Conservation (phyloP, 2,888 invertebrate species). For the Abrostola tripartita region DNA sequence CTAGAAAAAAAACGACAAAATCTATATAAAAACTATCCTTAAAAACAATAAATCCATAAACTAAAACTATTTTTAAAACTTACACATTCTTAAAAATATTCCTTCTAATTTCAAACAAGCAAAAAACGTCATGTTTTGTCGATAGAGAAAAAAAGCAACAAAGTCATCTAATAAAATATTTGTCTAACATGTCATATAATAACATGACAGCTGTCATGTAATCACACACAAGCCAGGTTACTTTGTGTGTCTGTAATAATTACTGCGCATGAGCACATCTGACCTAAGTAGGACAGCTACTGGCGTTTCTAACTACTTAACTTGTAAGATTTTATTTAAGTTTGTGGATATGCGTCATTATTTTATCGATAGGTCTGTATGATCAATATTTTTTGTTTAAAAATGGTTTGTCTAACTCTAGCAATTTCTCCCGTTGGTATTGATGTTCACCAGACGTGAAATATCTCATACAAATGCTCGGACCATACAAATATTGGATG, state of each 20-base stretch:
- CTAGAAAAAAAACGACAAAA: too few species aligned
- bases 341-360: background rate
- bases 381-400: background rate
- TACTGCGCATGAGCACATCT: conserved; percentile 45
- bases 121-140: background rate
- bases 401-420: background rate
- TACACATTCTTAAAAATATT: too few species aligned
- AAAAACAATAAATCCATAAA: too few species aligned
- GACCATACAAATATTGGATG: too few species aligned
- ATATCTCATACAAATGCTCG: too few species aligned
- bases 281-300: conserved; percentile 16
- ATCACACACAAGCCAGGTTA: conserved; percentile 46
- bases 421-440: background rate
- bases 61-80: too few species aligned
- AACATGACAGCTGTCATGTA: conserved; percentile 45
- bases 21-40: too few species aligned
- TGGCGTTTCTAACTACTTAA: conserved; percentile 17
- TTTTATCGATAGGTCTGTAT: background rate
- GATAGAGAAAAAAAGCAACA: conserved; percentile 32
- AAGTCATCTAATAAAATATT: conserved; percentile 56
- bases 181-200: conserved; percentile 51
- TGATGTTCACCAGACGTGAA: too few species aligned
- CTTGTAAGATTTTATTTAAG: background rate
- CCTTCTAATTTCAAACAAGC: background rate
- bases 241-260: conserved; percentile 43